Conservation (phyloP, 2,888 invertebrate genomes). For the Stratiomys singularior region DNA sequence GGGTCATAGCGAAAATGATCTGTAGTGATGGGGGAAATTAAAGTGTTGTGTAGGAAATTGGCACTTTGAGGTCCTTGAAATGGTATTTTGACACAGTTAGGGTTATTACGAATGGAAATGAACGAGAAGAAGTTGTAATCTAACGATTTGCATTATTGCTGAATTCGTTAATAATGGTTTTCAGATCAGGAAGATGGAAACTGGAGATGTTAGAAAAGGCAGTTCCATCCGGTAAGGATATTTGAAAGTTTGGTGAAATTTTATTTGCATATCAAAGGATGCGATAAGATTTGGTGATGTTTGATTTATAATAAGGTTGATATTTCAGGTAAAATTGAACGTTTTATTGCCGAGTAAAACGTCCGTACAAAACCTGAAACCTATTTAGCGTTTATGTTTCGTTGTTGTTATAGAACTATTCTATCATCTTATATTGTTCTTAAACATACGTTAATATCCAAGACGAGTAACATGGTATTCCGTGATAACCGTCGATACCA, state of each 20-base stretch:
- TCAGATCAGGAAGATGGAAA: slow-evolving; percentile 17
- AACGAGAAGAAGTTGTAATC: neutral
- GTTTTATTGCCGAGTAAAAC: too few species aligned
- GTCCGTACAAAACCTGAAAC: too few species aligned
- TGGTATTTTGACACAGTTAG: slow-evolving; percentile 42
- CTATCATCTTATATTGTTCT: too few species aligned
- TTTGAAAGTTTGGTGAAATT: neutral
- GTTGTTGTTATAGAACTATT: too few species aligned
- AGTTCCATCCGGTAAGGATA: slow-evolving; percentile 20
- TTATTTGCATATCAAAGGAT: neutral
- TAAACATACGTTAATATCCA: too few species aligned
- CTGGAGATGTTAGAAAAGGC: slow-evolving; percentile 9
- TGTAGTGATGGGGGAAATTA: neutral
- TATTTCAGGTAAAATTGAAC: too few species aligned
- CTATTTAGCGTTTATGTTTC: too few species aligned
- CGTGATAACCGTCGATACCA: too few species aligned
- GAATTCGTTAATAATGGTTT: slow-evolving; percentile 34
- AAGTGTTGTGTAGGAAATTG: slow-evolving; percentile 12
- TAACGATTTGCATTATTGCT: slow-evolving; percentile 6
- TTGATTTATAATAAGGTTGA: too few species aligned
- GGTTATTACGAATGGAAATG: slow-evolving; percentile 34
- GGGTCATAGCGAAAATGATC: neutral
- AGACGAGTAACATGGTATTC: too few species aligned
- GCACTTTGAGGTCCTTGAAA: slow-evolving; percentile 46
- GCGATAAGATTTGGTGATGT: too few species aligned